Conservation (phyloP, 2,797 vertebrate genomes). For the Alosa sapidissima region DNA sequence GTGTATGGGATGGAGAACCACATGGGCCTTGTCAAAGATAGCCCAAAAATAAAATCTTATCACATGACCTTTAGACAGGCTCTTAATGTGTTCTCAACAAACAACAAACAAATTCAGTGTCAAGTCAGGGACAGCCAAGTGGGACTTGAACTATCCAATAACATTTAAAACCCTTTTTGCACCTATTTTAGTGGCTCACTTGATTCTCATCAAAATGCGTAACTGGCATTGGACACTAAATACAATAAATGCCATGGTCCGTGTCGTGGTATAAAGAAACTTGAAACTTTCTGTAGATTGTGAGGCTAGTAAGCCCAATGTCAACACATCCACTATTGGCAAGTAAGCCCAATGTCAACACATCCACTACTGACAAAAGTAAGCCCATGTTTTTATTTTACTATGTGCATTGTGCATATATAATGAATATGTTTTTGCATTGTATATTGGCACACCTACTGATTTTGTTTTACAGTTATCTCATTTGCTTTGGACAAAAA, state of each 20-base stretch:
- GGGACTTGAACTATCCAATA: neutral
- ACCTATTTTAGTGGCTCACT: neutral
- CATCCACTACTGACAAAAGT: too few species aligned
- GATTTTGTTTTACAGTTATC: neutral
- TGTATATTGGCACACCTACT: neutral
- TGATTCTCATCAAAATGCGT: neutral
- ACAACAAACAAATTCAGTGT: neutral
- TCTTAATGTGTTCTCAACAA: neutral
- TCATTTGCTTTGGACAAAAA: neutral
- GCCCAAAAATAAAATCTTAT: too few species aligned
- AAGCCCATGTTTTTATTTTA: neutral
- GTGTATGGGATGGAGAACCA: neutral
- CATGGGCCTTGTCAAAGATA: too few species aligned
- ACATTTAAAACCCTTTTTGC: neutral
- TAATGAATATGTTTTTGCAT: neutral
- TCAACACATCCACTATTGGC: too few species aligned
- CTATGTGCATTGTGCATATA: neutral
- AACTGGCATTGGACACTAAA: neutral
- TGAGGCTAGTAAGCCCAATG: too few species aligned
- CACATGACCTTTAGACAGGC: neutral
- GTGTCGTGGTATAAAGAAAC: too few species aligned
- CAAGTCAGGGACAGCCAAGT: neutral
- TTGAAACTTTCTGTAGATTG: too few species aligned
- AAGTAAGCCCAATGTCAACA: too few species aligned
- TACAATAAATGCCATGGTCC: neutral